phyloP scores from a whole-genome alignment of 2,113 vertebrate species.

The Aldabrachelys gigantea region DNA sequence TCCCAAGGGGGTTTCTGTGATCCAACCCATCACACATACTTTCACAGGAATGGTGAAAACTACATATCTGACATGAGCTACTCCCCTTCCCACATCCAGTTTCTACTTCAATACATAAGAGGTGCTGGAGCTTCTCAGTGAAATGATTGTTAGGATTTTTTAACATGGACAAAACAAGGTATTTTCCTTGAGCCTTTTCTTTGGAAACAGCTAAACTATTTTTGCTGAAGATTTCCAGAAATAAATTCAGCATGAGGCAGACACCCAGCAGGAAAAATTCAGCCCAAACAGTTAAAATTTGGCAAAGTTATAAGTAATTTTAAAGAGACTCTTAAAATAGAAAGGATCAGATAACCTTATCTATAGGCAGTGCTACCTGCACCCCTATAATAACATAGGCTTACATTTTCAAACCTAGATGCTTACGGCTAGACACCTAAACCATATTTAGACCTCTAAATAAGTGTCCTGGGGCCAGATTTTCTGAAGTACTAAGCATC shows the following conservation, averaged over 20 bases:
- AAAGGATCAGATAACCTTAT: background rate
- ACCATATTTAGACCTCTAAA: background rate
- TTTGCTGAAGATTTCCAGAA: background rate
- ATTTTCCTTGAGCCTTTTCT: background rate
- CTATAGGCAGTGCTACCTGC: background rate
- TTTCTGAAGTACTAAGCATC: background rate
- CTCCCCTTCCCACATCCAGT: background rate
- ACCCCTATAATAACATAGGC: background rate
- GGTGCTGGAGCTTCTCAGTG: background rate
- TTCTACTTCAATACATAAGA: too few relatives aligned
- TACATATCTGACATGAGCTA: background rate
- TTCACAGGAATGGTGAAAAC: background rate
- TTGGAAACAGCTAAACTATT: background rate
- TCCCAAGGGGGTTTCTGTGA: too few relatives aligned
- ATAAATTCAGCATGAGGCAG: background rate
- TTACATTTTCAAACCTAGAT: background rate
- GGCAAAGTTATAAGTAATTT: background rate
- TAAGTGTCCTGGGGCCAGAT: background rate
- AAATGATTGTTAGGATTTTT: background rate
- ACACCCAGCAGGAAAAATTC: background rate
- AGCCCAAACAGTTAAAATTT: background rate
- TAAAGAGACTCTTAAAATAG: background rate
- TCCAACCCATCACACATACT: background rate
- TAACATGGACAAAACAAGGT: background rate
- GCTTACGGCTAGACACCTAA: background rate